phyloP scores from a whole-genome alignment of 2,113 vertebrate genomes.

The Syngnathus floridae region DNA sequence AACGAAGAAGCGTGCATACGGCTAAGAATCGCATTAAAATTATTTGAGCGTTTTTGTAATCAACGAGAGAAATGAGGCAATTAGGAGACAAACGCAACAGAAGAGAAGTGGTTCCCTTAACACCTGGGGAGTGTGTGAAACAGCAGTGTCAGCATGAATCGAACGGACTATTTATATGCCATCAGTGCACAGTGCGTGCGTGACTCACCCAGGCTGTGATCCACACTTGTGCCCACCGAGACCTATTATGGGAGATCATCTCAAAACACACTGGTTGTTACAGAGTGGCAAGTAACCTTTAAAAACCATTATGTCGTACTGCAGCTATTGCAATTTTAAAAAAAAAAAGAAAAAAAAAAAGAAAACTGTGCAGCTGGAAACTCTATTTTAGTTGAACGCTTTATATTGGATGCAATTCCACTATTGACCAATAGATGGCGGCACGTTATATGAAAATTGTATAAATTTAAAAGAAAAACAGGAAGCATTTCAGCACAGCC shows the following conservation, averaged over 20 bases:
- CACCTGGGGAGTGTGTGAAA: not conserved
- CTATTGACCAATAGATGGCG: no score
- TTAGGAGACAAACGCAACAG: not conserved
- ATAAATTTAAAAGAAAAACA: no score
- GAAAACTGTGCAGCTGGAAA: no score
- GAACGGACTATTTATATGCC: not conserved
- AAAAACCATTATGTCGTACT: not conserved
- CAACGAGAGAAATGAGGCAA: not conserved
- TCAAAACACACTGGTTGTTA: not conserved
- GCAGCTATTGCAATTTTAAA: no score
- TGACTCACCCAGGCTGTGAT: conserved; percentile 82
- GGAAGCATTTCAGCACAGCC: no score
- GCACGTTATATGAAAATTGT: no score
- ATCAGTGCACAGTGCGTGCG: not conserved
- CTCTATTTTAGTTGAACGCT: no score
- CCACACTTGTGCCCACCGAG: conserved; percentile 76
- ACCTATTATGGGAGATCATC: conserved; percentile 60
- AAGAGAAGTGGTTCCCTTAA: not conserved
- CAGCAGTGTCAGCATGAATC: not conserved
- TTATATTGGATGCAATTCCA: no score
- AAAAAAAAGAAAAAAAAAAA: no score
- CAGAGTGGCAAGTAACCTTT: not conserved
- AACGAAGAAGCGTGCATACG: not conserved
- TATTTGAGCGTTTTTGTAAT: not conserved
- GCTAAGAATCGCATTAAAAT: not conserved